Evolutionary conservation across 2,888 invertebrate species (phyloP).

Genomic region (Orchestes rusci): DNA sequence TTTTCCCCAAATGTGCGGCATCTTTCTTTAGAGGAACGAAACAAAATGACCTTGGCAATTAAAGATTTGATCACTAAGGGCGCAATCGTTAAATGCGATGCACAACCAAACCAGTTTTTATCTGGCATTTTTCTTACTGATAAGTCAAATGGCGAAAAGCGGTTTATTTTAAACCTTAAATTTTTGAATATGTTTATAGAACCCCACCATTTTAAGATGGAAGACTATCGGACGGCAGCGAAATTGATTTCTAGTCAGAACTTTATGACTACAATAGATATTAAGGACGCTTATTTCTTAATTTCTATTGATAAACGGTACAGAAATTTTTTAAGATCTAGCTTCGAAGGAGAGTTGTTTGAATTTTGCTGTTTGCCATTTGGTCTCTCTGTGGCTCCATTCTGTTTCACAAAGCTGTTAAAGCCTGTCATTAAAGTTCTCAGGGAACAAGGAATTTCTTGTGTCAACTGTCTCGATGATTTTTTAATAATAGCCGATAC

Average conservation of each 20-base stretch:
- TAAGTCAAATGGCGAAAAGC: slow-evolving; percentile 16
- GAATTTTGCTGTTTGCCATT: slow-evolving; percentile 31
- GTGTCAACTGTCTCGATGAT: slow-evolving; percentile 26
- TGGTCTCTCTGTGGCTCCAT: slow-evolving; percentile 29
- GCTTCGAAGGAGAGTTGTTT: slow-evolving; percentile 22
- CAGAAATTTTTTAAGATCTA: slow-evolving; percentile 28
- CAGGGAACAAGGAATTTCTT: slow-evolving; percentile 21
- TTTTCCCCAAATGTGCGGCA: background rate
- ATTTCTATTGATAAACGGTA: slow-evolving; percentile 23
- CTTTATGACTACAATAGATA: slow-evolving; percentile 17
- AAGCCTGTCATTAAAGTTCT: slow-evolving; percentile 24
- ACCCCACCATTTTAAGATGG: slow-evolving; percentile 30
- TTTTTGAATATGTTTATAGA: slow-evolving; percentile 25
- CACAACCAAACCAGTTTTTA: slow-evolving; percentile 7
- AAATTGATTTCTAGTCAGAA: slow-evolving; percentile 19
- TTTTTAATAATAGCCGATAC: slow-evolving; percentile 21
- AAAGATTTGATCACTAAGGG: too few relatives aligned
- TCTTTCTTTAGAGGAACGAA: background rate
- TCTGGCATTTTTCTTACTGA: slow-evolving; percentile 15
- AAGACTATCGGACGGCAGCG: slow-evolving; percentile 26
- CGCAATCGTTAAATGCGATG: slow-evolving; percentile 5
- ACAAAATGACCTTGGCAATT: slow-evolving; percentile 1
- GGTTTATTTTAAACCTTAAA: slow-evolving; percentile 27
- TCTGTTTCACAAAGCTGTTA: slow-evolving; percentile 30
- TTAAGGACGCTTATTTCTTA: slow-evolving; percentile 27